Evolutionary conservation across 2,797 vertebrate genomes (phyloP).

Genomic region (Oreonectes daqikongensis): DNA sequence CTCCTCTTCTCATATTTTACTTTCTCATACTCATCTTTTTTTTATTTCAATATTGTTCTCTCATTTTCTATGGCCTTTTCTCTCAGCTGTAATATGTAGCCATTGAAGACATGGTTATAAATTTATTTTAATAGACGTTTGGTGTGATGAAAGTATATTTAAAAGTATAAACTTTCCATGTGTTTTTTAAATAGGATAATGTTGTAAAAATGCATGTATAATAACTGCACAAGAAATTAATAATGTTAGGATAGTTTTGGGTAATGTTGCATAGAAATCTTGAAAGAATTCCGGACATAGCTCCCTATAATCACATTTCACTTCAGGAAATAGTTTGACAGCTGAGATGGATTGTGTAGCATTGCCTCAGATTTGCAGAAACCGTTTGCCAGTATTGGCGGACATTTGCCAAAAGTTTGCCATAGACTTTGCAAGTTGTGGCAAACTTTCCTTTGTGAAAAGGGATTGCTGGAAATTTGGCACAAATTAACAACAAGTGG

Average conservation of each 20-base stretch:
- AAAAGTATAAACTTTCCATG: no score
- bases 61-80: background rate
- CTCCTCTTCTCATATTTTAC: background rate
- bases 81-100: background rate
- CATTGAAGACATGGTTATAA: background rate
- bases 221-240: background rate
- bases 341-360: conserved; percentile 4
- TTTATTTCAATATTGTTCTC: conserved; percentile 13
- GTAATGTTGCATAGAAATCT: background rate
- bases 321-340: conserved; percentile 1
- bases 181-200: no score
- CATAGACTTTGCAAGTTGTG: background rate
- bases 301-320: background rate
- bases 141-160: background rate
- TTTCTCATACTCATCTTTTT: conserved; percentile 4
- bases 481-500: background rate
- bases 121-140: background rate
- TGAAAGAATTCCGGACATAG: background rate
- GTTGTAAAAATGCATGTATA: no score
- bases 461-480: background rate
- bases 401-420: background rate
- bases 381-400: background rate
- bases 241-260: background rate
- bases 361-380: background rate
- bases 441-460: background rate